Evolutionary conservation across 2,797 vertebrate species (phyloP).

Genomic region (Acrossocheilus fasciatus): DNA sequence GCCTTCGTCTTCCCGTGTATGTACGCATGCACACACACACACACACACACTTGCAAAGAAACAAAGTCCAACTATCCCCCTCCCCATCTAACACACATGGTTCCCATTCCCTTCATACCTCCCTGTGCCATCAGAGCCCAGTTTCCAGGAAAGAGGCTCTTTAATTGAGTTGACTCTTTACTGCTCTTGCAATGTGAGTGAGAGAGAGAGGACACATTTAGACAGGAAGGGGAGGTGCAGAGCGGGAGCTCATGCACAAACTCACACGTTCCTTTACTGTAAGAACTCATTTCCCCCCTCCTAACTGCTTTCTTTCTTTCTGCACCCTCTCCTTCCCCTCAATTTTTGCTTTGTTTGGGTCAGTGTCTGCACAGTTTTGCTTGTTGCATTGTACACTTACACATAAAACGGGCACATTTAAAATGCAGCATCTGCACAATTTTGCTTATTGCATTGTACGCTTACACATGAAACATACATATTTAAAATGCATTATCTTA

Average conservation of each 20-base stretch:
- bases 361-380: constrained; percentile 19
- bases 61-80: constrained; percentile 45
- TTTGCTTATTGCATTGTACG: too few species aligned
- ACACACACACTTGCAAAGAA: constrained; percentile 26
- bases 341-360: constrained; percentile 54
- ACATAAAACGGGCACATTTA: neutral
- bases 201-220: constrained; percentile 54
- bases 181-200: constrained; percentile 76
- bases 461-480: neutral
- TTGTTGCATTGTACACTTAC: neutral
- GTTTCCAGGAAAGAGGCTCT: constrained; percentile 85
- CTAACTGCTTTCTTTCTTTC: constrained; percentile 58
- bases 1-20: neutral
- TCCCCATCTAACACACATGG: constrained; percentile 70
- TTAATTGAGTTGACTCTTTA: constrained; percentile 87
- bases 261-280: constrained; percentile 75
- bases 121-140: constrained; percentile 79
- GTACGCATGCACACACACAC: neutral
- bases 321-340: constrained; percentile 40
- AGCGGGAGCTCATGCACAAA: constrained; percentile 68
- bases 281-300: constrained; percentile 68
- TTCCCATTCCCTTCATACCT: constrained; percentile 85
- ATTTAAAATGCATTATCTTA: neutral
- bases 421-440: neutral
- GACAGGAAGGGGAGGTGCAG: constrained; percentile 65